Conservation (phyloP, 2,113 vertebrate species). For the Prolemur simus region DNA sequence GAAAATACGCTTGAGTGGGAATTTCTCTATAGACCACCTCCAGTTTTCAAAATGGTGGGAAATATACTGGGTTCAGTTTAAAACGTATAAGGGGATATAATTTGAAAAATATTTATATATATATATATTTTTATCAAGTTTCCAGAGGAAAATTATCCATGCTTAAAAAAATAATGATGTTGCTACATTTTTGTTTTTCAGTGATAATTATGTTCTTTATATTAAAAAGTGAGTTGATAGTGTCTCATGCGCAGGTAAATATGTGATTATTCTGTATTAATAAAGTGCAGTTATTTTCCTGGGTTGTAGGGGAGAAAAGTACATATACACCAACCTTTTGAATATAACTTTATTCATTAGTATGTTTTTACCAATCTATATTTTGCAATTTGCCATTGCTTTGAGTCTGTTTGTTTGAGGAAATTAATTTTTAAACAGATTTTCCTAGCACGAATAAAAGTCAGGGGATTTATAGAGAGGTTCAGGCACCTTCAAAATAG, state of each 20-base stretch:
- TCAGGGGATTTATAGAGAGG: not conserved
- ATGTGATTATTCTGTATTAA: conserved; percentile 80
- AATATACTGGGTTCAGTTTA: conserved; percentile 71
- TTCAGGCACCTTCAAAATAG: not conserved
- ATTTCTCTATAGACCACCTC: conserved; percentile 43
- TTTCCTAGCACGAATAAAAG: conserved; percentile 24
- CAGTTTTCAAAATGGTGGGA: conserved; percentile 68
- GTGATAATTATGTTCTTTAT: conserved; percentile 84
- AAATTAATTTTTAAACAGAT: conserved; percentile 49
- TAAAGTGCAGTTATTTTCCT: conserved; percentile 86
- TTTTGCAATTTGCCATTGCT: conserved; percentile 35
- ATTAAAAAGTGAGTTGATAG: conserved; percentile 85
- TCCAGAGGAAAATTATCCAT: conserved; percentile 79
- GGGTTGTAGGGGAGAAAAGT: conserved; percentile 70
- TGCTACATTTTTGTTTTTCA: conserved; percentile 80
- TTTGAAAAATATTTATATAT: conserved; percentile 59
- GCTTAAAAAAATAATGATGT: conserved; percentile 78
- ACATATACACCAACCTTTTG: conserved; percentile 86
- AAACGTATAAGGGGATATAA: conserved; percentile 70
- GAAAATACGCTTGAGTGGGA: conserved; percentile 50
- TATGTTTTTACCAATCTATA: conserved; percentile 38
- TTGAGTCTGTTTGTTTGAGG: not conserved
- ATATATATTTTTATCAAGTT: conserved; percentile 66
- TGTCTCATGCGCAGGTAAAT: conserved; percentile 82
- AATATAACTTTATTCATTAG: conserved; percentile 69